A percentile compares a stretch with the other conserved stretches of the same genome.
Conservation (phyloP, 2,888 invertebrate genomes). For the Andrena haemorrhoa region DNA sequence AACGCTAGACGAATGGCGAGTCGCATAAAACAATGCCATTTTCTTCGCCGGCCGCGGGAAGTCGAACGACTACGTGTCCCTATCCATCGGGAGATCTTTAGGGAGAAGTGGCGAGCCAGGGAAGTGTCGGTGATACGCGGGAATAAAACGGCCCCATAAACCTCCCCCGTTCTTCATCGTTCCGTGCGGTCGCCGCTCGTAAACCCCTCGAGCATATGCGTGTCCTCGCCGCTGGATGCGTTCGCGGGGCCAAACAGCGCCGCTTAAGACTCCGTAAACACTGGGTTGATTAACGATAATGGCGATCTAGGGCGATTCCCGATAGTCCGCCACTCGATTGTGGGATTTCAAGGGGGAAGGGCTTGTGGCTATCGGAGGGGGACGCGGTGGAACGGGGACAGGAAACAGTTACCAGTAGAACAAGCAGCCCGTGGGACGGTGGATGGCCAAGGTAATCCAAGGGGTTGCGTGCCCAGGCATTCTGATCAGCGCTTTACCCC, state of each 20-base stretch:
- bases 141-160: constrained; percentile 33
- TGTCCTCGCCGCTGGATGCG: constrained; percentile 36
- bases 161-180: constrained; percentile 20
- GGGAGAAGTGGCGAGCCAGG: background rate
- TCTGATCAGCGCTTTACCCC: constrained; percentile 77
- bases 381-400: constrained; percentile 35
- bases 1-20: background rate
- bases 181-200: constrained; percentile 21
- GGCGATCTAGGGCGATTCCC: constrained; percentile 68
- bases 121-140: background rate
- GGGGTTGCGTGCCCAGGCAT: constrained; percentile 79
- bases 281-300: constrained; percentile 75
- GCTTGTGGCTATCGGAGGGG: constrained; percentile 10
- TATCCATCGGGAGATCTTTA: constrained; percentile 45
- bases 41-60: background rate
- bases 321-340: constrained; percentile 66
- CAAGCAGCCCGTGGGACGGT: constrained; percentile 65
- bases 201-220: constrained; percentile 49
- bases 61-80: constrained; percentile 24
- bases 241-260: constrained; percentile 42
- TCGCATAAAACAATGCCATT: background rate
- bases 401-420: constrained; percentile 58
- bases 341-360: constrained; percentile 35
- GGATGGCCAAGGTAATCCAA: constrained; percentile 76
- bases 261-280: constrained; percentile 71